Evolutionary conservation across 2,888 invertebrate species (phyloP).

Genomic region (Sabellastarte sp.): DNA sequence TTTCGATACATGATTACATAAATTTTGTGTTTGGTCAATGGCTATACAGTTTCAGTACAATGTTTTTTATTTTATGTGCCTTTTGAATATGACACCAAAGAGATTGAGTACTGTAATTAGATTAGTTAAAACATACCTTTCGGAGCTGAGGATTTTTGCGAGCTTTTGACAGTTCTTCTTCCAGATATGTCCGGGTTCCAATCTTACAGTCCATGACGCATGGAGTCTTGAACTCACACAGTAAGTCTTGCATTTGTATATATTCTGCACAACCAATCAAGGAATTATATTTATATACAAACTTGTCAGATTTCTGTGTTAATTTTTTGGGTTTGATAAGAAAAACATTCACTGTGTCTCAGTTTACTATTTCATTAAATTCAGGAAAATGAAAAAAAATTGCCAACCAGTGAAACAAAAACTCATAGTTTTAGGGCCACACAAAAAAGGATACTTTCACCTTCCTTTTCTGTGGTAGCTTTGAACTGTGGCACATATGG

Average conservation of each 20-base stretch:
- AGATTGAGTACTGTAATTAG: no score
- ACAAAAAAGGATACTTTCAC: conserved; percentile 24
- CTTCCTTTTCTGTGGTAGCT: conserved; percentile 63
- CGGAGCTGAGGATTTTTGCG: conserved; percentile 86
- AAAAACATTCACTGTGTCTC: no score
- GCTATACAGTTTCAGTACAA: neutral
- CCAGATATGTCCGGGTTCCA: conserved; percentile 89
- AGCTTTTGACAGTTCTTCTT: conserved; percentile 91
- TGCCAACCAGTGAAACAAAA: no score
- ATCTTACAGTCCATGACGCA: conserved; percentile 98
- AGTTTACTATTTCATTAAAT: no score
- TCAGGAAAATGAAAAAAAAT: no score
- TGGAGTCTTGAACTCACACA: conserved; percentile 86
- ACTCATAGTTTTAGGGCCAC: no score
- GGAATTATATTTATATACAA: no score
- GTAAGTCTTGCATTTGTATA: conserved; percentile 86
- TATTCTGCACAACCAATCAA: conserved; percentile 62
- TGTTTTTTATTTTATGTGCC: no score
- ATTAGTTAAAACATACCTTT: conserved; percentile 62
- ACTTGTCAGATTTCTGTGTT: no score
- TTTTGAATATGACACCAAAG: no score
- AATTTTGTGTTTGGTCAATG: neutral
- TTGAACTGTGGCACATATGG: conserved; percentile 92
- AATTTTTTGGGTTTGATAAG: no score
- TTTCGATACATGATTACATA: no score